Base-by-base conservation (phyloP, 2,113 vertebrate species). In the Ciconia boyciana region DNA sequence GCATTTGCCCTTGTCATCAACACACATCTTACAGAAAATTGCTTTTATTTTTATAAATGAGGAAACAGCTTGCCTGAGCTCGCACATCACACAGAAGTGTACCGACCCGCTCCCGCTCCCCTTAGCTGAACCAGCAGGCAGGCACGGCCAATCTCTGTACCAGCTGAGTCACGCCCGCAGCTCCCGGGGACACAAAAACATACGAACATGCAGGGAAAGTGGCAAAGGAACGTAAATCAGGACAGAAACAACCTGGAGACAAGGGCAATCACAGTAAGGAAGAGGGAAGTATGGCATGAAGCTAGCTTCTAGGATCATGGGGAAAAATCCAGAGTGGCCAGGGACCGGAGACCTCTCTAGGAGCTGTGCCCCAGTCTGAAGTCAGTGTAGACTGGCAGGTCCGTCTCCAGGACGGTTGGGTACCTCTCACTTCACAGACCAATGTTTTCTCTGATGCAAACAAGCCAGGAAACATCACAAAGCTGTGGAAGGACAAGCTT, bases 41-140 rank as follows among this genome's bases (percentile, higher is more conserved):
- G 13, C 26, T 84, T 89, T 71, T 32, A 20, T 44, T 85, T 87
- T 46, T 61, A 15, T 32, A 87, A 72, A 39, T 12, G 83, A 65
- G 44, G 83, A 49, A 65, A 25, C 26, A 77, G 68, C 49, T 86
- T 92, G 29, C 58, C 82, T 76, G 85, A 95, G 86, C 46, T 77
- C 15, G 0, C 62, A 46, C 71, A n/a, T 84, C 77, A 29, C 84
- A 71, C 69, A 32, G 6, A 51, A 21, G 20, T 0, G 1, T 5
- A 21, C 48, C 0, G 10, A 10, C 77, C 81, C 69, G 52, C 60
- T 44, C 61, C 51, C 4, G 11, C 65, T 81, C 34, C 80, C 68
- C 60, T 34, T 32, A 19, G 55, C 79, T 36, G 70, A 49, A 36
- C 22, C 55, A 44, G 68, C 66, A 79, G 54, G 6, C 44, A 43